These are phyloP conservation scores for Coregonus ussuriensis DNA, from an alignment of 2,797 vertebrate species.

Conservation along the genomic window DNA sequence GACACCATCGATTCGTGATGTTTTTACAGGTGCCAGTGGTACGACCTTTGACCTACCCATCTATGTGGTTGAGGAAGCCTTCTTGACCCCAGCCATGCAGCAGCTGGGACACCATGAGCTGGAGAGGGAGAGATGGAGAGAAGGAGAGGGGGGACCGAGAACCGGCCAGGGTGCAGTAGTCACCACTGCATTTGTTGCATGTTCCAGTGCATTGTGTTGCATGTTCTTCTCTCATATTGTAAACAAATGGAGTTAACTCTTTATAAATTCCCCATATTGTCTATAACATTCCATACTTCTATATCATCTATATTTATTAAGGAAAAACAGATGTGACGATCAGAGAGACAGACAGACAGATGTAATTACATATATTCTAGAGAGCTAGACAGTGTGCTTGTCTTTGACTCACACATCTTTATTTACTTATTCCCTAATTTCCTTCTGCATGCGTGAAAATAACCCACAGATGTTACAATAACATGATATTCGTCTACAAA, in stretches of 20 bases:
- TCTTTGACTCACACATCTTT: background rate
- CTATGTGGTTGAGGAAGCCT: constrained; percentile 86
- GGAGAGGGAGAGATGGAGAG: constrained; percentile 22
- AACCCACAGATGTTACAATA: background rate
- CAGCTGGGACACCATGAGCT: constrained; percentile 88
- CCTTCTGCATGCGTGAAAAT: background rate
- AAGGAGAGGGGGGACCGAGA: background rate
- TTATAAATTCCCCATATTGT: background rate
- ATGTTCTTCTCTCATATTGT: background rate
- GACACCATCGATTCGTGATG: background rate
- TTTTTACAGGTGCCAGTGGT: background rate
- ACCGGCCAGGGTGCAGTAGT: background rate
- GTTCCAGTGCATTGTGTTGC: background rate
- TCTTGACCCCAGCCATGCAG: constrained; percentile 88
- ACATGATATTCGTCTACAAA: background rate
- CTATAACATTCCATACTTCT: no score
- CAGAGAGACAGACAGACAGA: background rate
- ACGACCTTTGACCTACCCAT: constrained; percentile 72
- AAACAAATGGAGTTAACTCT: background rate
- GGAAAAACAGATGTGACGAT: background rate
- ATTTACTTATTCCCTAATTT: background rate
- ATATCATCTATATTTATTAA: no score
- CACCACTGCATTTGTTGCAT: background rate
- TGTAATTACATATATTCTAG: background rate
- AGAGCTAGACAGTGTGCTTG: no score